A percentile compares a stretch with the other conserved stretches of the same genome.
These are phyloP conservation scores for Oscheius sp. DNA, from an alignment of 2,888 invertebrate genomes.

Conservation along the genomic window DNA sequence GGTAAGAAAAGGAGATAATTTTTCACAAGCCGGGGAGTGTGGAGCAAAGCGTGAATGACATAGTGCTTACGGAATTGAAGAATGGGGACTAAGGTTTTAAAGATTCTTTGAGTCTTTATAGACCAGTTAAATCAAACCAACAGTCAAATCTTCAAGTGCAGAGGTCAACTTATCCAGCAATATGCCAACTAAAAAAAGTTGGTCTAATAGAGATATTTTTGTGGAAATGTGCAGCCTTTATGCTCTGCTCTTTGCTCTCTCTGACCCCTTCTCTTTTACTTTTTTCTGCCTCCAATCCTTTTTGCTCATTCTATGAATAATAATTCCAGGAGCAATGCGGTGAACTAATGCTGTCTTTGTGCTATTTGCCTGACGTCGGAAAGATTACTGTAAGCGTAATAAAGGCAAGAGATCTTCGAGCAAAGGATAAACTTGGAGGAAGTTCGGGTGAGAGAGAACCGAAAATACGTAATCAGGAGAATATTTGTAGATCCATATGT, in stretches of 20 bases:
- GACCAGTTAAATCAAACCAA: no score
- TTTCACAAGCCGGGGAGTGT: no score
- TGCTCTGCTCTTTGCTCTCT: no score
- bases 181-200: no score
- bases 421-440: constrained; percentile 54
- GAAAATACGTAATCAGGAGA: background rate
- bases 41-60: no score
- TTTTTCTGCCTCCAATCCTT: background rate
- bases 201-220: no score
- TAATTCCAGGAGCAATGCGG: constrained; percentile 80
- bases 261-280: background rate
- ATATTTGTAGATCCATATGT: constrained; percentile 68
- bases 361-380: constrained; percentile 91
- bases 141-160: no score
- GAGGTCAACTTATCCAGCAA: no score
- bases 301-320: background rate
- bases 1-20: constrained; percentile 35
- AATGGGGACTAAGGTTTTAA: no score
- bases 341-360: constrained; percentile 89
- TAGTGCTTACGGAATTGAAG: no score
- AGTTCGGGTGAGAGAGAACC: constrained; percentile 26
- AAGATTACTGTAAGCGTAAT: constrained; percentile 88
- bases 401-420: constrained; percentile 87
- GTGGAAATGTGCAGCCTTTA: no score
- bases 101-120: no score